Evolutionary conservation across 2,888 invertebrate genomes (phyloP).

Genomic region (Troides aeacus): DNA sequence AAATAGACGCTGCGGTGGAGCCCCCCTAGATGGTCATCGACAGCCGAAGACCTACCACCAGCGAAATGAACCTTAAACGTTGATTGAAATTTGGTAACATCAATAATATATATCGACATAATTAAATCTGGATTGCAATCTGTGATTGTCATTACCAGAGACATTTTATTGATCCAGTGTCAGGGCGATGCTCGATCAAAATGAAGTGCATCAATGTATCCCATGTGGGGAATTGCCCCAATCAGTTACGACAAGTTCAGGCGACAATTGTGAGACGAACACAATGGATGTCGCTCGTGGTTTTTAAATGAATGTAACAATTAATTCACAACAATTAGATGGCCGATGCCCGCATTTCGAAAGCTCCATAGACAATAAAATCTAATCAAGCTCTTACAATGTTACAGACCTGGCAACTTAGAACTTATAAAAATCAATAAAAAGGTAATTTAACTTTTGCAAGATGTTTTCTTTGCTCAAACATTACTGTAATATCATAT

Average conservation of each 20-base stretch:
- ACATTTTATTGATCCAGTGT: neutral
- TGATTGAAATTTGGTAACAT: no score
- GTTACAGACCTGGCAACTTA: slow-evolving; percentile 7
- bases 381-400: slow-evolving; percentile 18
- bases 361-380: slow-evolving; percentile 46
- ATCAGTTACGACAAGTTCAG: slow-evolving; percentile 62
- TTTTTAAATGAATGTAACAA: slow-evolving; percentile 80
- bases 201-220: slow-evolving; percentile 41
- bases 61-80: no score
- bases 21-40: no score
- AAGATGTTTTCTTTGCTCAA: neutral
- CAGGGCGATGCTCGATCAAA: slow-evolving; percentile 3
- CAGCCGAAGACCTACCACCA: no score
- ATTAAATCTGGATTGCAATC: neutral
- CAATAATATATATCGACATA: no score
- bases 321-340: slow-evolving; percentile 78
- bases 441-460: neutral
- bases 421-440: neutral
- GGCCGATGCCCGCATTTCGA: slow-evolving; percentile 75
- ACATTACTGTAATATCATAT: neutral
- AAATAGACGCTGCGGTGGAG: no score
- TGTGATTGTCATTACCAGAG: neutral
- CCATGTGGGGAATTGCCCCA: slow-evolving; percentile 64
- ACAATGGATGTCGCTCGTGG: slow-evolving; percentile 68
- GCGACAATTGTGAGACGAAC: slow-evolving; percentile 65